A percentile compares a stretch with the other conserved stretches of the same genome.
Conservation (phyloP, 2,113 vertebrate genomes). For the Leptobrachium leishanense region DNA sequence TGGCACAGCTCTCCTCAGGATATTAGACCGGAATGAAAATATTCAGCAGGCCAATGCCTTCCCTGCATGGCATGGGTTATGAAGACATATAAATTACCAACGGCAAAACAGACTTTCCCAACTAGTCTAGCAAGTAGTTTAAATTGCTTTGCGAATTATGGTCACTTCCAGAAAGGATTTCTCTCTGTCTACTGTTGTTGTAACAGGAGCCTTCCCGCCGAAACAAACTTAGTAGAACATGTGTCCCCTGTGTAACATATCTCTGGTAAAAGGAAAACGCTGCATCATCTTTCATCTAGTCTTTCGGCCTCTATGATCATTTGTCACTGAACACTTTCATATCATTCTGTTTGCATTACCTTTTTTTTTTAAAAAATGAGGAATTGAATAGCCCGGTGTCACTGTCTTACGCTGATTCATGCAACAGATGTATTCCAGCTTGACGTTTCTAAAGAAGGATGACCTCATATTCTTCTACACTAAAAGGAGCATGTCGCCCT, state of each 20-base stretch:
- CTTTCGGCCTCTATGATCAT: background rate
- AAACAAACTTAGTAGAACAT: background rate
- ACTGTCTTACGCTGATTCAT: slow-evolving; percentile 2
- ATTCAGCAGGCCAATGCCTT: slow-evolving; percentile 17
- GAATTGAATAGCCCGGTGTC: background rate
- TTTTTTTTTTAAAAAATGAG: slow-evolving; percentile 6
- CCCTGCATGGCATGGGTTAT: slow-evolving; percentile 33
- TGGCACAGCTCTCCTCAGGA: slow-evolving; percentile 37
- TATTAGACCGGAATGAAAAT: slow-evolving; percentile 34
- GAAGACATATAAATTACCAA: slow-evolving; percentile 17
- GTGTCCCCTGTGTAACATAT: background rate
- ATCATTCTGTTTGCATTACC: background rate
- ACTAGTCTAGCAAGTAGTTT: slow-evolving; percentile 11
- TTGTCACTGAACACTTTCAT: background rate
- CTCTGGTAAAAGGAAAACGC: background rate
- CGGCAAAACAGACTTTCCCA: slow-evolving; percentile 11
- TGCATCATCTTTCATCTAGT: background rate
- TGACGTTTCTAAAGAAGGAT: slow-evolving; percentile 1
- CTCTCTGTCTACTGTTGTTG: slow-evolving; percentile 14
- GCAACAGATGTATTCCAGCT: slow-evolving; percentile 22
- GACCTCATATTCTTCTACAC: background rate
- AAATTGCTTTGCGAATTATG: slow-evolving; percentile 18
- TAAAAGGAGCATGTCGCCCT: background rate
- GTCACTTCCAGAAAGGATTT: slow-evolving; percentile 34
- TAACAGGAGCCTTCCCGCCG: slow-evolving; percentile 1